Evolutionary conservation across 1,140 invertebrate species (phyloP).

Genomic region (Pseudoatta argentina): DNA sequence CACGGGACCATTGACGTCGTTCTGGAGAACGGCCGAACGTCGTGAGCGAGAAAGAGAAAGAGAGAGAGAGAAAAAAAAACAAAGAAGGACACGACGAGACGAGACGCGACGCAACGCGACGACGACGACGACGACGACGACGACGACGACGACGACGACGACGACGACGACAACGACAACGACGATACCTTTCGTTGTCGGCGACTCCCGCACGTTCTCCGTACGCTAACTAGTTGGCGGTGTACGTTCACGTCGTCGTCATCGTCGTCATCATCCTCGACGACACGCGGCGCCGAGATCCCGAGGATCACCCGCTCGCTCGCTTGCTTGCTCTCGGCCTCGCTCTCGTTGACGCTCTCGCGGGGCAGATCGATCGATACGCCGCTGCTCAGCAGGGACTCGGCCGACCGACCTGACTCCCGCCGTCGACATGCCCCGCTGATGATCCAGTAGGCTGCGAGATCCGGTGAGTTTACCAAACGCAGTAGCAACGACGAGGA

Average conservation of each 20-base stretch:
- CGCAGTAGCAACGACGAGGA: constrained; percentile 13
- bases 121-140: constrained; percentile 28
- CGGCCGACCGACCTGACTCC: constrained; percentile 51
- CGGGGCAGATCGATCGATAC: constrained; percentile 71
- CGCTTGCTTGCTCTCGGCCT: constrained; percentile 41
- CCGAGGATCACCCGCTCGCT: constrained; percentile 45
- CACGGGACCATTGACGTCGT: constrained; percentile 75
- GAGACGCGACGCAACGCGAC: background rate
- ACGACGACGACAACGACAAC: constrained; percentile 23
- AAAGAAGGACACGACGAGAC: background rate
- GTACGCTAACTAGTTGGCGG: background rate
- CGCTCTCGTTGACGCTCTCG: constrained; percentile 57
- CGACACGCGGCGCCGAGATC: constrained; percentile 38
- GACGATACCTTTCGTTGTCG: constrained; percentile 20
- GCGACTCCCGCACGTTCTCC: background rate
- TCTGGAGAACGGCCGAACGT: constrained; percentile 70
- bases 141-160: constrained; percentile 35
- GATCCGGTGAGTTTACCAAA: constrained; percentile 61
- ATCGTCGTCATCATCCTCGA: background rate
- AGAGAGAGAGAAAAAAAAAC: background rate
- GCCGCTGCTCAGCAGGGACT: constrained; percentile 45
- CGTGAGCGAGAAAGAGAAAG: constrained; percentile 7
- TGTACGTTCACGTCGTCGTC: background rate
- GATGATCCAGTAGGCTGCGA: constrained; percentile 60
- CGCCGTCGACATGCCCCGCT: constrained; percentile 68